Evolutionary conservation across 2,888 invertebrate species (phyloP), one percentile per base, ranked within the genome.

Genomic region (Tachystola acroxantha): DNA sequence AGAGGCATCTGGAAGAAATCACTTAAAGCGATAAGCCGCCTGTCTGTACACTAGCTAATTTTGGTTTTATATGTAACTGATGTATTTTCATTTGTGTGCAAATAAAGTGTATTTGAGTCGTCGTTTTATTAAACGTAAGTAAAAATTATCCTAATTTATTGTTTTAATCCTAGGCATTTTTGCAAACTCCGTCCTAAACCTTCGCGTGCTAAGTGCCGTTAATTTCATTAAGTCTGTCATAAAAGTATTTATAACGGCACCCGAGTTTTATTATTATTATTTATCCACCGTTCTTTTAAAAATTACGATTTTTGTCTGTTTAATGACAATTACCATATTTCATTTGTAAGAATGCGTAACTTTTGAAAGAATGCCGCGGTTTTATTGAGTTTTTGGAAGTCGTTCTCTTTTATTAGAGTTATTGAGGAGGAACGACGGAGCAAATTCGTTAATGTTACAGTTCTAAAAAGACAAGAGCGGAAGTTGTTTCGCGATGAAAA

Each of bases 301-400:
- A 26, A 33, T 33, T 33, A 33, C n/a, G 33, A 33, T 13, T 12
- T 12, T 10, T 13, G 33, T 16, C 31, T 33, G 13, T 33, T 33
- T 25, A 25, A 33, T 33, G 14, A 33, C 25, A 33, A 33, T 33
- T 26, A 32, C n/a, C 12, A 32, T 24, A 12, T 24, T 32, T 32
- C 32, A 24, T 10, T 25, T 25, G 5, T 10, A 10, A 25, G 6
- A 20, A 6, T 9, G 20, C 24, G 24, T 24, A 3, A 24, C 24
- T 16, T 16, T 16, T 24, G n/a, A 3, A 10, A 27, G 12, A 27
- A 11, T 10, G 11, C 24, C 11, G 24, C 24, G n/a, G 10, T 6
- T 27, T 27, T 27, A 27, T 27, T 6, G 27, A 27, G 27, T 27
- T 27, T 26, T 27, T 11, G 27, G 27, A 24, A 24, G 24, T 24